Conservation (phyloP, 2,888 invertebrate genomes). For the Tyria jacobaeae region DNA sequence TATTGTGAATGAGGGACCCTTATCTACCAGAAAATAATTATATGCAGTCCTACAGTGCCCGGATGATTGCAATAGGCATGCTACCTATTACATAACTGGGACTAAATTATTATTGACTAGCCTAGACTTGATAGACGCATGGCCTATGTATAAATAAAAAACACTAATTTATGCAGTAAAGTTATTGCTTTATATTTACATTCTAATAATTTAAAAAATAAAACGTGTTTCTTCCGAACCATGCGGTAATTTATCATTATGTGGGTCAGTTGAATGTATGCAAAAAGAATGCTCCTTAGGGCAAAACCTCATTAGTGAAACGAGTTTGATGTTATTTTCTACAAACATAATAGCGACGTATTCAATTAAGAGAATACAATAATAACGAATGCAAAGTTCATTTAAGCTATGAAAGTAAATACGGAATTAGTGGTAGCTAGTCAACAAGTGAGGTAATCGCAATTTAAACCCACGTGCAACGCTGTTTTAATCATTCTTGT, state of each 20-base stretch:
- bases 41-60: too few species aligned
- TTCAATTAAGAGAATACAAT: constrained; percentile 7
- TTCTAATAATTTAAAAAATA: too few species aligned
- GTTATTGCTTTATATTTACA: too few species aligned
- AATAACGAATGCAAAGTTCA: constrained; percentile 2
- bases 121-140: too few species aligned
- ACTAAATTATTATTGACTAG: too few species aligned
- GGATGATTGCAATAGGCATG: too few species aligned
- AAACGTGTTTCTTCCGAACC: too few species aligned
- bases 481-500: neutral
- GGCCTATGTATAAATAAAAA: too few species aligned
- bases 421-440: neutral
- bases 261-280: constrained; percentile 1
- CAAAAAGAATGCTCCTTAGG: constrained; percentile 8
- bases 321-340: constrained; percentile 14
- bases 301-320: constrained; percentile 16
- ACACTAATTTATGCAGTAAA: too few species aligned
- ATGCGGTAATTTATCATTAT: constrained; percentile 1
- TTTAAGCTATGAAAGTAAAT: neutral
- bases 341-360: constrained; percentile 11
- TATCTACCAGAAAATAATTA: too few species aligned
- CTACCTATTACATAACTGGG: too few species aligned
- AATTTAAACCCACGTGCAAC: neutral
- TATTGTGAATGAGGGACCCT: too few species aligned
- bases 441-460: neutral